Evolutionary conservation across 2,113 vertebrate species (phyloP).

Genomic region (Columba janthina): DNA sequence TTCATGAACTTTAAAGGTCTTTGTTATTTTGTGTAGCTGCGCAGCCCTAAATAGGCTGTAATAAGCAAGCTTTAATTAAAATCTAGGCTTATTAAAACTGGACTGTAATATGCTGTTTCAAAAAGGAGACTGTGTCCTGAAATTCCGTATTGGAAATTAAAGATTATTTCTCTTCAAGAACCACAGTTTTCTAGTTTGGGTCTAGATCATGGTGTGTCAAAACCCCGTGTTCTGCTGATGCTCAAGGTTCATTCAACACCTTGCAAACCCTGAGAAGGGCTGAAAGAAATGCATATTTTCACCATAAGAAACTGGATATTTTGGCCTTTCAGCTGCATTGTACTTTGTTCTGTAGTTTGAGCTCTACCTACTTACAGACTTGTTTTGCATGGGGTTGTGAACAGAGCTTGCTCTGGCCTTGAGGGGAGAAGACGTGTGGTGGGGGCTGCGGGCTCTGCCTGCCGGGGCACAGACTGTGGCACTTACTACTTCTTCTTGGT

Average conservation of each 20-base stretch:
- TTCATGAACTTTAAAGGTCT: background rate
- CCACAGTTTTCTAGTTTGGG: background rate
- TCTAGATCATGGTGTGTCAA: background rate
- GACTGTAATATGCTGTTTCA: background rate
- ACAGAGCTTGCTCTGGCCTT: background rate
- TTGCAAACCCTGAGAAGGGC: background rate
- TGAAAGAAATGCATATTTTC: background rate
- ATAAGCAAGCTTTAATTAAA: background rate
- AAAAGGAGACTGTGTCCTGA: background rate
- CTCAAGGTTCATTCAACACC: fast-evolving
- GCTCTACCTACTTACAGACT: background rate
- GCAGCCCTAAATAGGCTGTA: background rate
- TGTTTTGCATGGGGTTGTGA: background rate
- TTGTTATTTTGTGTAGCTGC: background rate
- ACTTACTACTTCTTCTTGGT: background rate
- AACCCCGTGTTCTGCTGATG: background rate
- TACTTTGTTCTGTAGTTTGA: background rate
- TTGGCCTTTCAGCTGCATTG: background rate
- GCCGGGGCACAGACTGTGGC: background rate
- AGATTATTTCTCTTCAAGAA: background rate
- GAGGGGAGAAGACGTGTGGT: background rate
- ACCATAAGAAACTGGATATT: background rate
- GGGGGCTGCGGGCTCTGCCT: background rate
- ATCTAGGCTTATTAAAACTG: background rate
- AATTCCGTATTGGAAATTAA: background rate